Conservation (phyloP, 2,113 vertebrate genomes). For the Xiphorhynchus elegans region DNA sequence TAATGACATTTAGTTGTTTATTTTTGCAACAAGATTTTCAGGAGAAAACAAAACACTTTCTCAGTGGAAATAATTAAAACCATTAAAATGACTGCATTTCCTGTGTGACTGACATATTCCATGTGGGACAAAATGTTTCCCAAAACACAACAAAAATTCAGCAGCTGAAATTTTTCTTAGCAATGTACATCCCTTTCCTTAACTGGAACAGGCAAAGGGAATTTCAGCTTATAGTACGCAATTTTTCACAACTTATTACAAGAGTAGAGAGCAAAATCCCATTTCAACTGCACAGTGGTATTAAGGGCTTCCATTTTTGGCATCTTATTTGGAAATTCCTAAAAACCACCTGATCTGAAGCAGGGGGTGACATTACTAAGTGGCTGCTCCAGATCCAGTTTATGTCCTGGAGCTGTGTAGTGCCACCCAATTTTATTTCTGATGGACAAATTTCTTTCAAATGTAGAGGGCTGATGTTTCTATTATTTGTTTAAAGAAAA, state of each 20-base stretch:
- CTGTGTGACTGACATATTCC: conserved; percentile 36
- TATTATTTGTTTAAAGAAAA: background rate
- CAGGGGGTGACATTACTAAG: background rate
- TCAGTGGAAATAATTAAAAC: conserved; percentile 57
- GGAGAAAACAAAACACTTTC: conserved; percentile 48
- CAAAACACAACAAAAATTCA: background rate
- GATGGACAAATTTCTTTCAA: background rate
- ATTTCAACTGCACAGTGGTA: background rate
- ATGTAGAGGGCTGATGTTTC: background rate
- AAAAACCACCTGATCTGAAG: background rate
- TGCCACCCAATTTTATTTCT: background rate
- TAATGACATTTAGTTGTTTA: conserved; percentile 13
- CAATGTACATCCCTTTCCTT: background rate
- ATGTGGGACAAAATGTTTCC: conserved; percentile 14
- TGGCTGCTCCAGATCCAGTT: background rate
- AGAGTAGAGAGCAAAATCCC: background rate
- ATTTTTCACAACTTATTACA: background rate
- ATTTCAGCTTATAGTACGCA: background rate
- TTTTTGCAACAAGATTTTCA: conserved; percentile 42
- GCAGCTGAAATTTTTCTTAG: background rate
- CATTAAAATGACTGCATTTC: conserved; percentile 56
- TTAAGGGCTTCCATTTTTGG: background rate
- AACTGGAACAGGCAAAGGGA: background rate
- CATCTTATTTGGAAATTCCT: background rate
- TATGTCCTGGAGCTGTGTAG: background rate